Base-by-base conservation (phyloP, 2,113 vertebrate genomes). In the Candoia aspera region DNA sequence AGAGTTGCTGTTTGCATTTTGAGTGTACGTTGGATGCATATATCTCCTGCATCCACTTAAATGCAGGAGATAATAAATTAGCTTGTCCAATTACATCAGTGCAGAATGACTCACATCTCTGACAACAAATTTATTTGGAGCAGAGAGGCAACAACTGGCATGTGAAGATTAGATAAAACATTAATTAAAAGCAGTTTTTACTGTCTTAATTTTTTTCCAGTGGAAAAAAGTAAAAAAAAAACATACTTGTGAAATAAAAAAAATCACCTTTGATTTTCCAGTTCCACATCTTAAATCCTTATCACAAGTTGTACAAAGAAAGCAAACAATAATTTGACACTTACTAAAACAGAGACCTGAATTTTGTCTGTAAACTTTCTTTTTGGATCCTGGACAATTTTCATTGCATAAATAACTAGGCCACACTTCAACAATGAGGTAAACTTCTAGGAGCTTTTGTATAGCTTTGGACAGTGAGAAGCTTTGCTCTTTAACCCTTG, bases 31-130 rank as follows among this genome's bases (percentile, higher is more conserved):
- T 23, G 59, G 90, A 90, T 91, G 92, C 85, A 86, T 90, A 58
- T 93, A 83, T 94, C 86, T 91, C 91, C n/a, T 89, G 2, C 33
- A 92, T 87, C 68, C 89, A 17, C 6, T 92, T 93, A 93, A 94
- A 57, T 89, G 90, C 83, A 88, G 2, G 29, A 58, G 90, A 87
- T 73, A 59, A 49, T 79, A 91, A 91, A 88, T 55, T 88, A 88
- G 68, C n/a, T 64, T 93, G 92, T 91, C 92, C 83, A 87, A 89
- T 90, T 53, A 42, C 94, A 91, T 84, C 73, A 92, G 60, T 90
- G 37, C 37, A 90, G 92, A 64, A 60, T 33, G 86, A 93, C 86
- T 87, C 92, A 54, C 9, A 4, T 64, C 88, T 21, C 26, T 83
- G 86, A 86, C 94, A 86, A 53, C 90, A 88, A 58, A 64, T 60